A percentile compares a stretch with the other conserved stretches of the same genome.
Conservation (phyloP, 2,113 vertebrate genomes). For the Salvator merianae region DNA sequence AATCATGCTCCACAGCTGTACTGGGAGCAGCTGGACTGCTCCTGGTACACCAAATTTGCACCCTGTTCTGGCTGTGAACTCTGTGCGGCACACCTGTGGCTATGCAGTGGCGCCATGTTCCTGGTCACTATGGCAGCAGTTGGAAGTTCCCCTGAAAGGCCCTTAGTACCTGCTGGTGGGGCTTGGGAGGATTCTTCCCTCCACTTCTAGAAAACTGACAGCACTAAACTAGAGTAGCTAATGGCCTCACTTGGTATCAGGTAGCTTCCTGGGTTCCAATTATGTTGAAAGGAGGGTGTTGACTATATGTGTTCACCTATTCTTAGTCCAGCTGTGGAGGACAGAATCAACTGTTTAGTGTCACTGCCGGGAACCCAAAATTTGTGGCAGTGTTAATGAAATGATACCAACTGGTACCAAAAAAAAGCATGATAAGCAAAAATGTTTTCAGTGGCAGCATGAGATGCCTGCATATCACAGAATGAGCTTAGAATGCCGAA, state of each 20-base stretch:
- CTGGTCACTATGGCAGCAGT: too few relatives aligned
- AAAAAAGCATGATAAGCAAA: background rate
- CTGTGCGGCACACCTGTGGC: too few relatives aligned
- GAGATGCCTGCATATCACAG: background rate
- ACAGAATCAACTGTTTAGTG: background rate
- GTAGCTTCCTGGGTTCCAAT: background rate
- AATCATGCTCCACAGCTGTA: too few relatives aligned
- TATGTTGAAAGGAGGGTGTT: background rate
- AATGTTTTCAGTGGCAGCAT: background rate
- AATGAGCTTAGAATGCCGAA: slow-evolving; percentile 28
- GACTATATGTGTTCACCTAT: background rate
- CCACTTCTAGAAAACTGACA: background rate
- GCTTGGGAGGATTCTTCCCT: background rate
- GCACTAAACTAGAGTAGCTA: background rate
- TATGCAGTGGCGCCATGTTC: too few relatives aligned
- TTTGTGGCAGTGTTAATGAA: background rate
- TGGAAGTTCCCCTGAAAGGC: too few relatives aligned
- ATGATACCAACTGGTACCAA: background rate
- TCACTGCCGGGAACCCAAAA: background rate
- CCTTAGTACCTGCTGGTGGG: background rate
- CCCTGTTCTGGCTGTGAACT: too few relatives aligned
- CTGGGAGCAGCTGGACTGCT: too few relatives aligned
- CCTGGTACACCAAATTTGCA: too few relatives aligned
- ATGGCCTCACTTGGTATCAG: background rate
- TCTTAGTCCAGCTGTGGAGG: background rate